These are phyloP conservation scores for Machimus atricapillus DNA, from an alignment of 2,888 invertebrate species.

Conservation along the genomic window DNA sequence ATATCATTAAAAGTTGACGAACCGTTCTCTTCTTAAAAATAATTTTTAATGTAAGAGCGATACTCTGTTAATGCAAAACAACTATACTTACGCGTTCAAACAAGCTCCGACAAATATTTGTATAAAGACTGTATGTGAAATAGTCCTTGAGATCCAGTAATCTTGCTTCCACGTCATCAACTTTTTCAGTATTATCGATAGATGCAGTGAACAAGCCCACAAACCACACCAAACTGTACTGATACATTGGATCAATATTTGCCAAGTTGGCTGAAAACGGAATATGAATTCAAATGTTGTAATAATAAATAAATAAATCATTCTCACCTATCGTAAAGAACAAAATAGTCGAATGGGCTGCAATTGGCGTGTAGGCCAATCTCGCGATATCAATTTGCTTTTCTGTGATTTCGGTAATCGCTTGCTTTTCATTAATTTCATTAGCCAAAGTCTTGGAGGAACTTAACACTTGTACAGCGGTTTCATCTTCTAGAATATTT, in stretches of 20 bases:
- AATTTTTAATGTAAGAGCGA: too few species aligned
- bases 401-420: constrained; percentile 87
- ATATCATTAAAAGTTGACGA: too few species aligned
- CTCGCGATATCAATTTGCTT: constrained; percentile 86
- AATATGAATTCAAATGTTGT: neutral
- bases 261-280: constrained; percentile 76
- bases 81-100: constrained; percentile 79
- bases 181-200: constrained; percentile 85
- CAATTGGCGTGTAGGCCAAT: constrained; percentile 87
- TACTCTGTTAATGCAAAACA: neutral
- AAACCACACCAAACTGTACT: constrained; percentile 94
- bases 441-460: constrained; percentile 89
- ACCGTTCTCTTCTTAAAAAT: too few species aligned
- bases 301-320: neutral
- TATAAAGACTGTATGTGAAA: constrained; percentile 89
- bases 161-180: constrained; percentile 80
- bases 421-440: constrained; percentile 91
- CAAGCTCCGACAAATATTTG: constrained; percentile 90
- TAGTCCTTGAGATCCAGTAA: constrained; percentile 76
- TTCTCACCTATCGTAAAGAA: constrained; percentile 87
- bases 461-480: constrained; percentile 85
- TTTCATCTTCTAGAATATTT: constrained; percentile 90
- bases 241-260: constrained; percentile 96
- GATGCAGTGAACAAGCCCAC: constrained; percentile 85
- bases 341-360: constrained; percentile 85